A percentile compares a stretch with the other conserved stretches of the same genome.
Evolutionary conservation across 2,888 invertebrate genomes (phyloP).

Genomic region (Thysanoteuthis rhombus): DNA sequence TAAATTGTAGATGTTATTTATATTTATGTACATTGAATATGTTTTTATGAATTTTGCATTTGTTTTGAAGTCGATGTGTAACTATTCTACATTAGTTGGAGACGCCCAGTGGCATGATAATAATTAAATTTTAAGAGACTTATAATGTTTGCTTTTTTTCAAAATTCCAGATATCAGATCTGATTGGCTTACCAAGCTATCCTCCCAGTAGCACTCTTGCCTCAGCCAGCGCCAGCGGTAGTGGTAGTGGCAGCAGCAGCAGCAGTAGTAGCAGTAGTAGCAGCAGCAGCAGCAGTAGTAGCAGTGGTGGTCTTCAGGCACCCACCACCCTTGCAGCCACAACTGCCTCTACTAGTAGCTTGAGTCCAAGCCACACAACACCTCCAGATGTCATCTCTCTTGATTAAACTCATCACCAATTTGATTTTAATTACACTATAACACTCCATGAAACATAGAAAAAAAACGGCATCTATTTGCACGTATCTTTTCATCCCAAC

Average conservation of each 20-base stretch:
- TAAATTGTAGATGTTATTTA: no score
- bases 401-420: background rate
- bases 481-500: background rate
- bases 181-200: conserved; percentile 16
- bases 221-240: background rate
- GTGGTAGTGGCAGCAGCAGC: conserved; percentile 19
- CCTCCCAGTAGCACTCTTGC: background rate
- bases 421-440: background rate
- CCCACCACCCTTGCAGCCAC: background rate
- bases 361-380: conserved; percentile 17
- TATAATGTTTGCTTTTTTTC: background rate
- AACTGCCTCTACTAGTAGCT: background rate
- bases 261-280: conserved; percentile 16
- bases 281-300: background rate
- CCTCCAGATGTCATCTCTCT: conserved; percentile 23
- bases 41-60: no score
- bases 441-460: background rate
- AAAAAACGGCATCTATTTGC: background rate
- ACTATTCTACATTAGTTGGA: no score
- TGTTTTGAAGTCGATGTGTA: no score
- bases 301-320: background rate
- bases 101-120: no score
- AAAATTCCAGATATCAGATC: conserved; percentile 14
- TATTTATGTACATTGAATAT: no score
- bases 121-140: background rate